A percentile compares a stretch with the other conserved stretches of the same genome.
These are phyloP conservation scores for Andrena praecox DNA, from an alignment of 2,888 invertebrate genomes.

Conservation along the genomic window DNA sequence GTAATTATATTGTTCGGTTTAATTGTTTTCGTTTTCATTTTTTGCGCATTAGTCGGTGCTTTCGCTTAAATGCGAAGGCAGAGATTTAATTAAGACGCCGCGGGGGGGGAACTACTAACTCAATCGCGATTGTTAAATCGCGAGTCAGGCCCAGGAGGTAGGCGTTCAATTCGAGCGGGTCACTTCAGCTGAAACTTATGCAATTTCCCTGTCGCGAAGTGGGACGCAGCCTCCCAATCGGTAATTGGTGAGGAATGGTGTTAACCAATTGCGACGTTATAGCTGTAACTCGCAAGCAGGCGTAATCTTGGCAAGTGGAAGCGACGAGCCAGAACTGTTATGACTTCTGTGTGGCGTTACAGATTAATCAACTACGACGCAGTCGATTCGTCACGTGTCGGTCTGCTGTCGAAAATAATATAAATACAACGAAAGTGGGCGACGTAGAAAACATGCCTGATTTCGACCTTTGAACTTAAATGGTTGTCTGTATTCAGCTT, in stretches of 20 bases:
- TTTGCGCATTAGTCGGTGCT: not conserved
- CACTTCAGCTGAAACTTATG: constrained; percentile 12
- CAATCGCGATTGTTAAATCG: not conserved
- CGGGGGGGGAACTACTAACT: not conserved
- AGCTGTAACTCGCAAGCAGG: not conserved
- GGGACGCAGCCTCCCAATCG: constrained; percentile 15
- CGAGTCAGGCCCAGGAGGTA: not conserved
- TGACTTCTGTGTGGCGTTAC: not conserved
- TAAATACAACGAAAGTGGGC: too few species aligned
- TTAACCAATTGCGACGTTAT: constrained; percentile 16
- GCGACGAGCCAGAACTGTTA: constrained; percentile 20
- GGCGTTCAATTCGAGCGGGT: not conserved
- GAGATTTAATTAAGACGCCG: constrained; percentile 1
- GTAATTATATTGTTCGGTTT: not conserved
- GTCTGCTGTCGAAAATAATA: not conserved
- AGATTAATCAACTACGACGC: constrained; percentile 3
- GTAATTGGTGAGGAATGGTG: constrained; percentile 20
- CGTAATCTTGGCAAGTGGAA: not conserved
- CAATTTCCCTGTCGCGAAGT: constrained; percentile 22
- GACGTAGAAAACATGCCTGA: too few species aligned
- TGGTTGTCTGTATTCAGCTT: too few species aligned
- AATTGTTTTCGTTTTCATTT: not conserved
- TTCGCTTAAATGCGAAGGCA: not conserved
- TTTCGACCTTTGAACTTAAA: too few species aligned
- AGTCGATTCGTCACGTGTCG: not conserved